phyloP scores from a whole-genome alignment of 1,140 invertebrate genomes.

The Scylla paramamosain region DNA sequence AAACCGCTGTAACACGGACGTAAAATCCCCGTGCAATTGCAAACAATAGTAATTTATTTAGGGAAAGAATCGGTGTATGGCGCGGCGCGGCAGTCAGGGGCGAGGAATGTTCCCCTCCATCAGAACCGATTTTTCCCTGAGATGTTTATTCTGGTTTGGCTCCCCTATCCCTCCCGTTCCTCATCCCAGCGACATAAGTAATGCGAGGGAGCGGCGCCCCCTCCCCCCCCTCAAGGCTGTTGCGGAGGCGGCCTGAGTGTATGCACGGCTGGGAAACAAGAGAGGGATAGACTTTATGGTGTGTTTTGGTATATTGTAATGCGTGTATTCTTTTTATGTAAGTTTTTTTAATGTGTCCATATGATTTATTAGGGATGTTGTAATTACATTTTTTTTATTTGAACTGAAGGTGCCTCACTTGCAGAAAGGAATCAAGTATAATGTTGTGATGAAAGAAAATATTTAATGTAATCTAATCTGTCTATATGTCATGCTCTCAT shows the following conservation, averaged over 20 bases:
- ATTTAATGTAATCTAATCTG: too few species aligned
- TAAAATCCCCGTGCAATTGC: neutral
- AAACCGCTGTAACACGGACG: neutral
- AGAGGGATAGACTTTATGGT: too few species aligned
- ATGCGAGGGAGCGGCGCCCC: neutral
- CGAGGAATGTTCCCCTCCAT: slow-evolving; percentile 8
- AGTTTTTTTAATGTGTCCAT: too few species aligned
- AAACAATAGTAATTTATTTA: slow-evolving; percentile 17
- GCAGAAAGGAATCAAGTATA: too few species aligned
- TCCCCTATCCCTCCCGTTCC: neutral
- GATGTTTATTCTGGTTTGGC: neutral
- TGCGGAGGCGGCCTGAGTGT: neutral
- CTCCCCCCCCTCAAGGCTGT: neutral
- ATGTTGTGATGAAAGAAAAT: too few species aligned
- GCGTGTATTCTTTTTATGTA: too few species aligned
- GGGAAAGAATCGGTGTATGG: neutral
- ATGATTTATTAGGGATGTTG: too few species aligned
- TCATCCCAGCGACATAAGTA: neutral
- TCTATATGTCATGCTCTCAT: too few species aligned
- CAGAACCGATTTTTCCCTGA: neutral
- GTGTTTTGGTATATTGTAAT: too few species aligned
- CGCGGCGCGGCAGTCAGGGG: neutral
- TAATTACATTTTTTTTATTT: too few species aligned
- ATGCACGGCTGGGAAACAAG: neutral
- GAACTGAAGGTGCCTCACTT: too few species aligned